Evolutionary conservation across 92 coral and sea anemone species (phyloP).

Genomic region (Pocillopora meandrina): DNA sequence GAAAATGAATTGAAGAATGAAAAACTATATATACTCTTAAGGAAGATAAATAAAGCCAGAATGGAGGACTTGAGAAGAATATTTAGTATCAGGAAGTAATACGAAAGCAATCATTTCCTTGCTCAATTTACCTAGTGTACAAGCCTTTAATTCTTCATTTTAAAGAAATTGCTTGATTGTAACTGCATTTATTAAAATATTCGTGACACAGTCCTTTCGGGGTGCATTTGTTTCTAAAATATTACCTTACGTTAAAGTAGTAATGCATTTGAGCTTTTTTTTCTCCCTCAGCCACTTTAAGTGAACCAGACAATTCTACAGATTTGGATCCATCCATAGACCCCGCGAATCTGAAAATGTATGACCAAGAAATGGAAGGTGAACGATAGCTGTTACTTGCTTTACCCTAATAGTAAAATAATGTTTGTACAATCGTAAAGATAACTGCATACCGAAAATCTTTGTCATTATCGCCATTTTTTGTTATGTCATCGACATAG

Average conservation of each 20-base stretch:
- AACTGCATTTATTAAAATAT: too few relatives aligned
- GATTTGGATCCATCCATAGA: background rate
- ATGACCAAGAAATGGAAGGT: slow-evolving; percentile 45
- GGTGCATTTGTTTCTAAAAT: background rate
- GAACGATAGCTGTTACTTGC: background rate
- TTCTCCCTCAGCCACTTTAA: background rate
- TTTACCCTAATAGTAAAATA: background rate
- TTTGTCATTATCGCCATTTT: too few relatives aligned
- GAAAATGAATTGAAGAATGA: too few relatives aligned
- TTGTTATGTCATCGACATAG: too few relatives aligned
- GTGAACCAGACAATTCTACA: slow-evolving; percentile 1
- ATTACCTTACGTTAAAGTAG: background rate
- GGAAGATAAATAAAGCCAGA: too few relatives aligned
- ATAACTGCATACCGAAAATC: background rate
- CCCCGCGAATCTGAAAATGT: slow-evolving; percentile 26
- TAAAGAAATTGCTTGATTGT: too few relatives aligned
- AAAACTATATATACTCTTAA: too few relatives aligned
- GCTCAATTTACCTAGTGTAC: too few relatives aligned
- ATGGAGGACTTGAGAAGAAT: too few relatives aligned
- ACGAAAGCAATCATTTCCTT: too few relatives aligned
- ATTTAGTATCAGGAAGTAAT: too few relatives aligned
- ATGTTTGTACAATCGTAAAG: background rate
- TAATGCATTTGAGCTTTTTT: background rate
- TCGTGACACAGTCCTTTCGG: background rate
- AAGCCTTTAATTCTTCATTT: too few relatives aligned